Evolutionary conservation across 2,888 invertebrate genomes (phyloP), one percentile per base, ranked within the genome.

Genomic region (Trachelus tabidus): DNA sequence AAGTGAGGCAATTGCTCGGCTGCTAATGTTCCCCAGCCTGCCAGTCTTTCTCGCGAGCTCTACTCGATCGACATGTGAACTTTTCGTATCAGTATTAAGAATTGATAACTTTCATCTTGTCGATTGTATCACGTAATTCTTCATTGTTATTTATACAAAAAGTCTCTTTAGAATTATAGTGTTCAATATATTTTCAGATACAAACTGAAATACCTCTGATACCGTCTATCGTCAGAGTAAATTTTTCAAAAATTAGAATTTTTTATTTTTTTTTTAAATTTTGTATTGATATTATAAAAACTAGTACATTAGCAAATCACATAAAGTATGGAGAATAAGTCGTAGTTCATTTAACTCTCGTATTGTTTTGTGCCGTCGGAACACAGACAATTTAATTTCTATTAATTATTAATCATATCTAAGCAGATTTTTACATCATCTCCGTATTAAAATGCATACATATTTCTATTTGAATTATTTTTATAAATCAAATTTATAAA

Each of bases 1-100:
- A 86, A 83, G 83, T 79, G 77, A 79, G 78, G 83, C 82, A 81
- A 80, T 81, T 79, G 79, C 79, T 75, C 75, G 69, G 77, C 75
- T 77, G 79, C 68, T 79, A 68, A 77, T 33, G 71, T 79, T 77
- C 78, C 69, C 76, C 76, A 81, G 74, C 75, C 76, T 77, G 84
- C 81, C 85, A 85, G 83, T 85, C 80, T 79, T 76, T 73, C 76
- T 79, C 73, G 77, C 78, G 81, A 83, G 75, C 69, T 78, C 56
- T 79, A 77, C 71, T 33, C 71, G 71, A 31, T 33, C 71, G 33
- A 30, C 71, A 30, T 23, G 74, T n/a, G 35, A 34, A n/a, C 34
- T 33, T 71, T 71, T 71, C 30, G 71, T 71, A 15, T 71, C 71
- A 33, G 71, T 71, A 33, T 71, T 71, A 12, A 33, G 12, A 71